Base-by-base conservation (phyloP, 1,140 invertebrate species). In the Drosophila funebris region DNA sequence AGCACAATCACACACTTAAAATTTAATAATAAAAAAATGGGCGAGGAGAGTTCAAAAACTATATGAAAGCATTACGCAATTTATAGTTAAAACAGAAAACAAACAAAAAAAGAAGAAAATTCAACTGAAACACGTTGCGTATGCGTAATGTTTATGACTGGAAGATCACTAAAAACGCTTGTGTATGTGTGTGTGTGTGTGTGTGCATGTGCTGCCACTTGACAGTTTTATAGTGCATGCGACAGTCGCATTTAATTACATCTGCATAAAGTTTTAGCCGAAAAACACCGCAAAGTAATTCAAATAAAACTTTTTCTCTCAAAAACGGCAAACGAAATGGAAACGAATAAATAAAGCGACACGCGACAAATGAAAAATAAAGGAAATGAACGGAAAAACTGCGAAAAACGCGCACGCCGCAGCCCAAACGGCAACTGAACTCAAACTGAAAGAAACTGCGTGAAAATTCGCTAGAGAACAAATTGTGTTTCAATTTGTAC, bases 381-480 rank as follows among this genome's bases (percentile, higher is more conserved):
- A n/a, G n/a, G 27, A 36, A 41, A 62, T 64, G 36, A 61, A 52
- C 52, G 52, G 61, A 76, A 53, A 74, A 27, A 16, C 53, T 18
- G 16, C 39, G 41, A 60, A 72, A 66, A 14, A 69, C 44, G 39
- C 61, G 64, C 68, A 62, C 61, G 76, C 48, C 61, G 76, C 48
- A 67, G 75, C 68, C 58, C 71, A 62, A 53, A 63, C 73, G 82
- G 81, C 81, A 77, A 77, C 80, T 62, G 69, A 81, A 83, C 63
- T 78, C 75, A 73, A 68, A 82, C 82, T 84, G 81, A 84, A 84
- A 72, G 81, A 84, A 84, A 72, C 70, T 77, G 77, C 62, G 70
- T 64, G 68, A 87, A 84, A 84, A 84, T 84, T 84, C 56, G 77
- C 81, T 70, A 85, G 71, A 76, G 79, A 74, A 82, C 33, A 61